These are phyloP conservation scores for Globia sparganii DNA, from an alignment of 2,888 invertebrate genomes.

Conservation along the genomic window DNA sequence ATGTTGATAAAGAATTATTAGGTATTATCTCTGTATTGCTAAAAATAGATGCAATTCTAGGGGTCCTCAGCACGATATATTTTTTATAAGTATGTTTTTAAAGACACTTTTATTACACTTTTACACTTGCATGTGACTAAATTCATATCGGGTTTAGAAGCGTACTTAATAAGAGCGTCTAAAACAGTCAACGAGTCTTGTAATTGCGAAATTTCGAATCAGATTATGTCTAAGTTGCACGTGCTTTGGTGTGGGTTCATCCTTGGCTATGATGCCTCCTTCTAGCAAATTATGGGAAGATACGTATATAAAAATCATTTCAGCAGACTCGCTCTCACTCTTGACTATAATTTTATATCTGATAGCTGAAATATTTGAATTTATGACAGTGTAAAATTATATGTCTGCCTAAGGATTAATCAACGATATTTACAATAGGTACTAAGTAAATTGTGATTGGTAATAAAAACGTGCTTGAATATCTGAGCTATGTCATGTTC, in stretches of 20 bases:
- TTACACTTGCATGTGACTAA: neutral
- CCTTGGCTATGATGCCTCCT: neutral
- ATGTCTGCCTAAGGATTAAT: conserved; percentile 39
- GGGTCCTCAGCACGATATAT: neutral
- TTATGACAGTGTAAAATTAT: conserved; percentile 12
- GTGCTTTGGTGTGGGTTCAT: neutral
- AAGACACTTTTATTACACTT: neutral
- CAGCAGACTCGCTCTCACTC: neutral
- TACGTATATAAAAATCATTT: neutral
- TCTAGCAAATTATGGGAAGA: neutral
- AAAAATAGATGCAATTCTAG: neutral
- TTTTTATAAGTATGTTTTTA: no score
- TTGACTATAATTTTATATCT: neutral
- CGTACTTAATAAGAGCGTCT: neutral
- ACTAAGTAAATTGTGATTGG: conserved; percentile 5
- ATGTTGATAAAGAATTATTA: conserved; percentile 28
- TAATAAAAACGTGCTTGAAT: conserved; percentile 5
- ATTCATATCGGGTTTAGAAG: neutral
- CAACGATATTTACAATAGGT: conserved; percentile 16
- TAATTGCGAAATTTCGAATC: no score
- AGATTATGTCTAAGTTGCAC: neutral
- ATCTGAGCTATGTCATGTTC: conserved; percentile 26
- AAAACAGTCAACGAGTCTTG: no score
- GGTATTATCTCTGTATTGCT: neutral
- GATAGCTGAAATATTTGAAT: conserved; percentile 2